Conservation (phyloP, 2,888 invertebrate genomes). For the Cephus runcator region DNA sequence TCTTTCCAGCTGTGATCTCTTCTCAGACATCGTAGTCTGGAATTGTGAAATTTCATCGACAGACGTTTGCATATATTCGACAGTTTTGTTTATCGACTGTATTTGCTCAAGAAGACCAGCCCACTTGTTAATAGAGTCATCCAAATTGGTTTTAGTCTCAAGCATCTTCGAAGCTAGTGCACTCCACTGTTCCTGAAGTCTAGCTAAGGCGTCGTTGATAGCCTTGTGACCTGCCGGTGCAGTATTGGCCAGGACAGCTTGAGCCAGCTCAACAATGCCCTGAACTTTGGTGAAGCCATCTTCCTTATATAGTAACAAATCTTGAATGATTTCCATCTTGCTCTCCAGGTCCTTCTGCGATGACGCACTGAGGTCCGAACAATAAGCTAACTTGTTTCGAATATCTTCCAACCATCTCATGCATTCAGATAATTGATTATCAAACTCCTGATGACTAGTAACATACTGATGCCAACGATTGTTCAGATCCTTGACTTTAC, state of each 20-base stretch:
- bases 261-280: conserved; percentile 88
- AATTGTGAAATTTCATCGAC: conserved; percentile 79
- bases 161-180: conserved; percentile 86
- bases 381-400: conserved; percentile 85
- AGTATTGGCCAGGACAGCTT: conserved; percentile 90
- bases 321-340: conserved; percentile 86
- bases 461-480: conserved; percentile 94
- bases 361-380: conserved; percentile 83
- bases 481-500: conserved; percentile 91
- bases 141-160: conserved; percentile 87
- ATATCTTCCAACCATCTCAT: conserved; percentile 86
- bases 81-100: conserved; percentile 84
- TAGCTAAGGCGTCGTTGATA: conserved; percentile 84
- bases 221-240: conserved; percentile 87
- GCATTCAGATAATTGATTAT: conserved; percentile 82
- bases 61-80: conserved; percentile 80
- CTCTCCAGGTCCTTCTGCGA: conserved; percentile 88
- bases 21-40: conserved; percentile 86
- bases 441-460: conserved; percentile 86
- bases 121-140: conserved; percentile 92
- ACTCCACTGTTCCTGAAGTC: conserved; percentile 92
- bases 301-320: conserved; percentile 89
- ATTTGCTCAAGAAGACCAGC: conserved; percentile 90
- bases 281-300: conserved; percentile 92
- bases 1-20: conserved; percentile 85